A percentile compares a stretch with the other conserved stretches of the same genome.
Evolutionary conservation across 2,797 vertebrate genomes (phyloP).

Genomic region (Silurus aristotelis): DNA sequence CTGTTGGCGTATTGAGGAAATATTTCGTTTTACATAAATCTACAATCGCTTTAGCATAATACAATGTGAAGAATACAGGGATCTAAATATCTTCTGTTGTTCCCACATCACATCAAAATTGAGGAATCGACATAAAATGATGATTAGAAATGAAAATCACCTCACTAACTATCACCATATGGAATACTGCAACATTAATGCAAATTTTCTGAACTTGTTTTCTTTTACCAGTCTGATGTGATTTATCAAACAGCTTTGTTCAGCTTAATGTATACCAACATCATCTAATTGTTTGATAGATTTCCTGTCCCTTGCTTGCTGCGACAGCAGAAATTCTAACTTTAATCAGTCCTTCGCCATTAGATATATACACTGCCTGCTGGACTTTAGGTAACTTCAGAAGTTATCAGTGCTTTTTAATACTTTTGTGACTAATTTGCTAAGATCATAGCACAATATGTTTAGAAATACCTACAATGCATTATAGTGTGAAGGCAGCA

Average conservation of each 20-base stretch:
- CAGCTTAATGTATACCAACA: slow-evolving; percentile 57
- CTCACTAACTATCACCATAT: slow-evolving; percentile 39
- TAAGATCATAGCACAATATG: neutral
- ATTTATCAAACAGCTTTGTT: slow-evolving; percentile 62
- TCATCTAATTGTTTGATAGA: slow-evolving; percentile 64
- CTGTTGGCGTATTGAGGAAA: too few relatives aligned
- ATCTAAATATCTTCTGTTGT: slow-evolving; percentile 5
- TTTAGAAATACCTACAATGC: neutral
- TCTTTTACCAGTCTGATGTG: slow-evolving; percentile 47
- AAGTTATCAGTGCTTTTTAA: neutral
- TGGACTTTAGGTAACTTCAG: neutral
- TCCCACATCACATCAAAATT: neutral
- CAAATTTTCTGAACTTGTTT: slow-evolving; percentile 57
- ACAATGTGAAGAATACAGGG: too few relatives aligned
- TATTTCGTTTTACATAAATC: too few relatives aligned
- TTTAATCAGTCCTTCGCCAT: slow-evolving; percentile 58
- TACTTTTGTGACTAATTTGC: slow-evolving; percentile 4
- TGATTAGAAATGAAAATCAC: slow-evolving; percentile 45
- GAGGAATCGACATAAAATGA: slow-evolving; percentile 27
- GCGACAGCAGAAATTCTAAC: slow-evolving; percentile 56
- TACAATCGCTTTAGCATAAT: too few relatives aligned
- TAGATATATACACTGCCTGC: slow-evolving; percentile 61
- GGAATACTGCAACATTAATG: slow-evolving; percentile 54
- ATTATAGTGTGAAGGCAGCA: neutral
- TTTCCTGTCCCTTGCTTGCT: slow-evolving; percentile 51